Conservation (phyloP, 1,140 invertebrate species). For the Anastrepha ludens region DNA sequence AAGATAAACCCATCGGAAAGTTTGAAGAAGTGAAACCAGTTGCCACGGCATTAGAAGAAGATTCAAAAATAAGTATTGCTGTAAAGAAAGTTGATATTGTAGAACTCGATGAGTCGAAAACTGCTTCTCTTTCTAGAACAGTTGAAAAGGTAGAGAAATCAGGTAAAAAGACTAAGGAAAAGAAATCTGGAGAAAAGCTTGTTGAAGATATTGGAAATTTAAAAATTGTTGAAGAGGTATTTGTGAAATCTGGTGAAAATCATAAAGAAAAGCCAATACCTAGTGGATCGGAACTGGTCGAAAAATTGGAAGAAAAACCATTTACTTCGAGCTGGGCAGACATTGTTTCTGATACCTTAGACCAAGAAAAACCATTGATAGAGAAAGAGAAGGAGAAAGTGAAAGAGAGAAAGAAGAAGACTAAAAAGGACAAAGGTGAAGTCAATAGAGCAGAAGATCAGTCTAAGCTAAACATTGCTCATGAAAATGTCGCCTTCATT, state of each 20-base stretch:
- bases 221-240: neutral
- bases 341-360: neutral
- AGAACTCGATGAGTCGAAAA: neutral
- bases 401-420: slow-evolving; percentile 65
- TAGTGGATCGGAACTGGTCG: neutral
- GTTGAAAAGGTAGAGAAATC: neutral
- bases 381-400: neutral
- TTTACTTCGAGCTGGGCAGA: neutral
- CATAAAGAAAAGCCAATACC: neutral
- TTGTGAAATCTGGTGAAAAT: neutral
- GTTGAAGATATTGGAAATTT: too few relatives aligned
- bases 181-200: neutral
- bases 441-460: neutral
- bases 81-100: neutral
- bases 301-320: neutral
- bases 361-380: slow-evolving; percentile 24
- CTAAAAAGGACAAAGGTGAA: neutral
- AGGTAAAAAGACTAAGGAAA: neutral
- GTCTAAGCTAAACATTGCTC: neutral
- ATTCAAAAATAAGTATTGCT: neutral
- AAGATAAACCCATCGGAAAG: slow-evolving; percentile 31
- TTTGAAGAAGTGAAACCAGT: neutral
- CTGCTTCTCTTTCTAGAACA: neutral
- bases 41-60: neutral
- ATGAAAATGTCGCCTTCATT: slow-evolving; percentile 8